These are phyloP conservation scores for Xestoiulus laeticollis DNA, from an alignment of 2,888 invertebrate species.

Conservation along the genomic window DNA sequence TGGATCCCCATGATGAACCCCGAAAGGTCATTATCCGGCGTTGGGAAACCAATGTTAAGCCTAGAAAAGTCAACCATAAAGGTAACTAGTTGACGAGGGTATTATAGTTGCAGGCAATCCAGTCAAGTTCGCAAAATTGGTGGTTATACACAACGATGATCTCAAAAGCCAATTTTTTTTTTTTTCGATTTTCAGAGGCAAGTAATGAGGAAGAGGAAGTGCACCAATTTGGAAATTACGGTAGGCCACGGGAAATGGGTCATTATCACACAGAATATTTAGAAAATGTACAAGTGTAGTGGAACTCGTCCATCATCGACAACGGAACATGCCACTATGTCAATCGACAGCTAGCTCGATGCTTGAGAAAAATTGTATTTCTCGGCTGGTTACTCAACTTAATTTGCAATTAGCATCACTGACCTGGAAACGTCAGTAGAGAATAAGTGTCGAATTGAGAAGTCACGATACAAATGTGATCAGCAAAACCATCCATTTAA, in stretches of 20 bases:
- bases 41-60: constrained; percentile 82
- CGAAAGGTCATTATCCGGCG: constrained; percentile 72
- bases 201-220: constrained; percentile 11
- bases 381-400: too few species aligned
- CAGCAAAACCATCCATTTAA: too few species aligned
- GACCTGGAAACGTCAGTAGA: too few species aligned
- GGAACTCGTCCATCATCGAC: background rate
- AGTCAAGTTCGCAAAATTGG: too few species aligned
- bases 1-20: constrained; percentile 66
- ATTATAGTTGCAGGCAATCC: too few species aligned
- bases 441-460: too few species aligned
- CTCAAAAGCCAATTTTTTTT: background rate
- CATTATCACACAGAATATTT: background rate
- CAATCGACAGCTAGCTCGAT: background rate
- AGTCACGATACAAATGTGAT: too few species aligned
- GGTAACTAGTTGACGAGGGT: background rate
- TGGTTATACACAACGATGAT: too few species aligned
- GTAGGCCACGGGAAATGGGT: constrained; percentile 31
- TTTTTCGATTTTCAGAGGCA: constrained; percentile 18
- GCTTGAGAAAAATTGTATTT: too few species aligned
- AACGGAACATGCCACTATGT: background rate
- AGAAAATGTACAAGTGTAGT: background rate
- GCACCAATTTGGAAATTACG: constrained; percentile 46
- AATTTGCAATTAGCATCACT: too few species aligned
- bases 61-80: constrained; percentile 67